Conservation (phyloP, 2,888 invertebrate genomes). For the Melanophora roralis region DNA sequence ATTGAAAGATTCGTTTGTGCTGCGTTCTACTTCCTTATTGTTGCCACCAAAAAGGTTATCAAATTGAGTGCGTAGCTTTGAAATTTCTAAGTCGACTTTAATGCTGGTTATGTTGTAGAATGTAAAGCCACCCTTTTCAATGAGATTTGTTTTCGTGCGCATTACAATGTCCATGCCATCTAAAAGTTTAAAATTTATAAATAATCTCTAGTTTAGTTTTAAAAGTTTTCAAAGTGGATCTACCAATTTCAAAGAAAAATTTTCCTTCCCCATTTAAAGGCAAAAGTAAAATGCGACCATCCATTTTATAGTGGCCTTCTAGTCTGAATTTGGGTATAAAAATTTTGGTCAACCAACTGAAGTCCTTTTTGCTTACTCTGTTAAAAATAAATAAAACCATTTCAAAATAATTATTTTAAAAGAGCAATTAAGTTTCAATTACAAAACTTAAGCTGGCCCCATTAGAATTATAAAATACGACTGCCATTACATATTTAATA, state of each 20-base stretch:
- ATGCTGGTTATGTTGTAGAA: slow-evolving; percentile 84
- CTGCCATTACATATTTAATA: too few species aligned
- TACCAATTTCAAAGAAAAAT: slow-evolving; percentile 81
- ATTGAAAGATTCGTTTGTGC: slow-evolving; percentile 84
- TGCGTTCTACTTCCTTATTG: slow-evolving; percentile 83
- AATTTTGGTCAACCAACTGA: slow-evolving; percentile 83
- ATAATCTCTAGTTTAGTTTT: not conserved
- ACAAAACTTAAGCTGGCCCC: too few species aligned
- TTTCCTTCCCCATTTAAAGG: slow-evolving; percentile 83
- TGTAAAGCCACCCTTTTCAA: slow-evolving; percentile 81
- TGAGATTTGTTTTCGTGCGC: slow-evolving; percentile 81
- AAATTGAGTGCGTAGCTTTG: slow-evolving; percentile 81
- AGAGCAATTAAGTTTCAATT: too few species aligned
- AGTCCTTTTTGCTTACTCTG: slow-evolving; percentile 83
- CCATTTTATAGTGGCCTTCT: slow-evolving; percentile 83
- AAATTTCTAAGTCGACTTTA: slow-evolving; percentile 82
- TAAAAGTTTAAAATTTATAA: not conserved
- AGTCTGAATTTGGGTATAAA: slow-evolving; percentile 82
- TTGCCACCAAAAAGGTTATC: slow-evolving; percentile 85
- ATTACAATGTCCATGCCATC: slow-evolving; percentile 82
- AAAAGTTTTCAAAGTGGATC: slow-evolving; percentile 68
- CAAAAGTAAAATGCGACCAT: slow-evolving; percentile 82
- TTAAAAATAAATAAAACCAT: not conserved
- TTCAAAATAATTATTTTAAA: too few species aligned
- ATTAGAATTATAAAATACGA: too few species aligned